A percentile compares a stretch with the other conserved stretches of the same genome.
Conservation (phyloP, 1,140 invertebrate species). For the Leptoteleia sp. region DNA sequence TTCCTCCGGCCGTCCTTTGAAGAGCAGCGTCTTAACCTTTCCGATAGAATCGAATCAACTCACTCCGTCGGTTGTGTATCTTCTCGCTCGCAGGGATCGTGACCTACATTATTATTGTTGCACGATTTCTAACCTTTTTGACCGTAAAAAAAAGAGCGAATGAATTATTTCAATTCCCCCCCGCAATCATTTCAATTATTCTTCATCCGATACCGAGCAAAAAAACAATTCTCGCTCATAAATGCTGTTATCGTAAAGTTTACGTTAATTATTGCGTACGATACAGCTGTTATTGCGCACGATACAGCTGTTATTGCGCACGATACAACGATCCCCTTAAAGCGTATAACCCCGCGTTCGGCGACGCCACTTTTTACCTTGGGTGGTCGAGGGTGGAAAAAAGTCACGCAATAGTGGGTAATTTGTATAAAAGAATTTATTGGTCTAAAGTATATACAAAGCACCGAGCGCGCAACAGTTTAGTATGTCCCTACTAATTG, state of each 20-base stretch:
- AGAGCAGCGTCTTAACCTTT: constrained; percentile 57
- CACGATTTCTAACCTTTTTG: constrained; percentile 54
- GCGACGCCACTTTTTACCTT: no score
- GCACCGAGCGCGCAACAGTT: constrained; percentile 49
- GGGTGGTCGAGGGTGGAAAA: no score
- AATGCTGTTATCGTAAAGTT: constrained; percentile 16
- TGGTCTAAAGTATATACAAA: constrained; percentile 80
- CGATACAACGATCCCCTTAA: no score
- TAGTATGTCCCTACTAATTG: constrained; percentile 70
- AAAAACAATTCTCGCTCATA: constrained; percentile 20
- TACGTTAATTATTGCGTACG: constrained; percentile 13
- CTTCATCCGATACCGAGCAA: constrained; percentile 12
- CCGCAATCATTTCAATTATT: constrained; percentile 28
- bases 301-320: no score
- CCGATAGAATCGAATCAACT: constrained; percentile 57
- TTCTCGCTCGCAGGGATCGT: constrained; percentile 50
- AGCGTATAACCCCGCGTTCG: no score
- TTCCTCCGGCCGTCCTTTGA: constrained; percentile 54
- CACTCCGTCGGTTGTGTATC: constrained; percentile 36
- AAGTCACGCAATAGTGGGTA: no score
- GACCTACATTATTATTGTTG: constrained; percentile 61
- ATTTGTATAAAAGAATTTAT: constrained; percentile 78
- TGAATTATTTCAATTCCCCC: constrained; percentile 45
- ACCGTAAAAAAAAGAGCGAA: constrained; percentile 41
- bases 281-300: no score